phyloP scores from a whole-genome alignment of 2,113 vertebrate genomes.

The Phoenicopterus ruber region DNA sequence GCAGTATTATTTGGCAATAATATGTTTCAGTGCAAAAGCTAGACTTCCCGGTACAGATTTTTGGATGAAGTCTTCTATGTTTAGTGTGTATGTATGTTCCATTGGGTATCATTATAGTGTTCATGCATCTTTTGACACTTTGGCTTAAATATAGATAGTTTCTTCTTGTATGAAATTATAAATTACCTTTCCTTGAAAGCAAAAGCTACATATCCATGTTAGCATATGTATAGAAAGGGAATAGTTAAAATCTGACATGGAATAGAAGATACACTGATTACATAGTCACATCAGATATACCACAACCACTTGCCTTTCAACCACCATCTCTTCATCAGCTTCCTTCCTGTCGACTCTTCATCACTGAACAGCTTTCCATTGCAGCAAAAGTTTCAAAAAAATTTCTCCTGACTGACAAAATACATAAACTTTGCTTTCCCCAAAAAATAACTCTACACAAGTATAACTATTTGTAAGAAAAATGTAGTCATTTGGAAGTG shows the following conservation, averaged over 20 bases:
- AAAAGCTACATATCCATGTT: neutral
- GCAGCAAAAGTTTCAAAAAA: neutral
- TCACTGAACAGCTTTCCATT: neutral
- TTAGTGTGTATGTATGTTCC: neutral
- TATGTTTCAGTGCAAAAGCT: neutral
- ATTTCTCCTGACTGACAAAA: neutral
- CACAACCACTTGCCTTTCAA: neutral
- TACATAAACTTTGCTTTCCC: neutral
- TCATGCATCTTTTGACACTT: neutral
- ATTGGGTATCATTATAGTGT: neutral
- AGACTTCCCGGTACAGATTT: neutral
- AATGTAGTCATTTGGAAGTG: neutral
- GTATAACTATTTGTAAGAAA: neutral
- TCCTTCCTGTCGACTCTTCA: neutral
- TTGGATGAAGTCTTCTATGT: neutral
- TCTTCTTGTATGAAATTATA: neutral
- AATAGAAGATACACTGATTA: neutral
- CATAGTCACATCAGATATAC: neutral
- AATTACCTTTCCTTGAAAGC: neutral
- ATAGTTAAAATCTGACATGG: neutral
- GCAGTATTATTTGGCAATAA: neutral
- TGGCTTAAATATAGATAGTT: neutral
- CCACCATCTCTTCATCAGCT: neutral
- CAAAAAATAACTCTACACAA: neutral
- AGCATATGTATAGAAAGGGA: neutral